Conservation (phyloP, 2,888 invertebrate genomes). For the Clitarchus hookeri region DNA sequence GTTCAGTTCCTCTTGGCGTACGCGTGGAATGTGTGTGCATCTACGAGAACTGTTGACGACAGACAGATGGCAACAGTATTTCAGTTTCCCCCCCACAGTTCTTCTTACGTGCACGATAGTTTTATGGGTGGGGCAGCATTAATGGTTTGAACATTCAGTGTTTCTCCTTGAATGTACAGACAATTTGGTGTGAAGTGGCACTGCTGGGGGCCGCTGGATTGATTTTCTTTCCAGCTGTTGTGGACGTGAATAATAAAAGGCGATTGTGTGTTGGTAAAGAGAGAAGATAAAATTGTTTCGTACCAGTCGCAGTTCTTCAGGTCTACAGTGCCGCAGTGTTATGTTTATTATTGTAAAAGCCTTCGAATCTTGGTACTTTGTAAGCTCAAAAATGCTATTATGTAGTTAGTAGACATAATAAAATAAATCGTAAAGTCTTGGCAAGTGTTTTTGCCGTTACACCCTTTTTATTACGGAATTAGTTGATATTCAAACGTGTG, state of each 20-base stretch:
- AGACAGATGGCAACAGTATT: neutral
- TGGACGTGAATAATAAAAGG: neutral
- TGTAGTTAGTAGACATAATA: conserved; percentile 42
- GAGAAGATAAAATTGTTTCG: conserved; percentile 22
- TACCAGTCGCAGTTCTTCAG: neutral
- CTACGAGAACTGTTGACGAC: conserved; percentile 7
- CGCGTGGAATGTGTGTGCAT: conserved; percentile 7
- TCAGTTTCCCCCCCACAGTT: neutral
- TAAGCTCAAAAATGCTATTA: conserved; percentile 43
- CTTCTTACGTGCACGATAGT: neutral
- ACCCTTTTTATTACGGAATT: conserved; percentile 3
- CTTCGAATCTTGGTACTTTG: conserved; percentile 42
- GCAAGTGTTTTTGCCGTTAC: neutral
- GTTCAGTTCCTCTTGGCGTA: neutral
- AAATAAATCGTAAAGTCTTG: conserved; percentile 29
- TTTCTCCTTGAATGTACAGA: neutral
- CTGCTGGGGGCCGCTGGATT: neutral
- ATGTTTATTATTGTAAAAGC: conserved; percentile 37
- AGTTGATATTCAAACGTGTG: neutral
- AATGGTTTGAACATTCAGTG: neutral
- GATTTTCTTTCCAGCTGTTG: neutral
- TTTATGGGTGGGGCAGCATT: neutral
- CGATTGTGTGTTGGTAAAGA: neutral
- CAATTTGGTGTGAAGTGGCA: neutral
- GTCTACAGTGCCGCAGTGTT: conserved; percentile 19